phyloP scores from a whole-genome alignment of 2,113 vertebrate genomes.

The Sterna hirundo region DNA sequence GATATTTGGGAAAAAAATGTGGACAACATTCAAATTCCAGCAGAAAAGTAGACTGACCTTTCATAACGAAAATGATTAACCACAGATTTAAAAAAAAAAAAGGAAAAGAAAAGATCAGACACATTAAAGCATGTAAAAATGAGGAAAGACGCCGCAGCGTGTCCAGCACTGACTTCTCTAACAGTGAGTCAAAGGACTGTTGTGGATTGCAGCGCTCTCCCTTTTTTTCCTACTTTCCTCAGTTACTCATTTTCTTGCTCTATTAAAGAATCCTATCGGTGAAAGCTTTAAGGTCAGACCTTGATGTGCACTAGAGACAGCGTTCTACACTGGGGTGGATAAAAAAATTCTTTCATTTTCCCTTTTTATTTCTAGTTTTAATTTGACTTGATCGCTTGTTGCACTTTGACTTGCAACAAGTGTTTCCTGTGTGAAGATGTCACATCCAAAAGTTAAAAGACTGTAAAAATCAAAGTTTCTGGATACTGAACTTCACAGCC shows the following conservation, averaged over 20 bases:
- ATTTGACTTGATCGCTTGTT: slow-evolving; percentile 44
- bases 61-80: slow-evolving; percentile 54
- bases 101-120: not conserved
- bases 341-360: not conserved
- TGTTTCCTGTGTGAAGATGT: slow-evolving; percentile 3
- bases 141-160: not conserved
- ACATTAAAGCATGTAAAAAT: not conserved
- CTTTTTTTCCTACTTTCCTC: not conserved
- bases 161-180: not conserved
- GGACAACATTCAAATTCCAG: slow-evolving; percentile 51
- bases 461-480: slow-evolving; percentile 32
- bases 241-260: slow-evolving; percentile 26
- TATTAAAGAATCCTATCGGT: slow-evolving; percentile 2
- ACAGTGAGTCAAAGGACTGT: not conserved
- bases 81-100: not conserved
- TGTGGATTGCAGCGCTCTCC: not conserved
- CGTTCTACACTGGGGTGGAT: not conserved
- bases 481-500: not conserved
- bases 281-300: slow-evolving; percentile 37
- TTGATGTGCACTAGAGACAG: not conserved
- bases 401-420: slow-evolving; percentile 37
- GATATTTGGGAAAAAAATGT: slow-evolving; percentile 51
- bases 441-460: slow-evolving; percentile 34
- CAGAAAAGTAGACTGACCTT: slow-evolving; percentile 59
- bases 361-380: slow-evolving; percentile 5